These are phyloP conservation scores for Catonia carolina DNA, from an alignment of 2,888 invertebrate species.

Conservation along the genomic window DNA sequence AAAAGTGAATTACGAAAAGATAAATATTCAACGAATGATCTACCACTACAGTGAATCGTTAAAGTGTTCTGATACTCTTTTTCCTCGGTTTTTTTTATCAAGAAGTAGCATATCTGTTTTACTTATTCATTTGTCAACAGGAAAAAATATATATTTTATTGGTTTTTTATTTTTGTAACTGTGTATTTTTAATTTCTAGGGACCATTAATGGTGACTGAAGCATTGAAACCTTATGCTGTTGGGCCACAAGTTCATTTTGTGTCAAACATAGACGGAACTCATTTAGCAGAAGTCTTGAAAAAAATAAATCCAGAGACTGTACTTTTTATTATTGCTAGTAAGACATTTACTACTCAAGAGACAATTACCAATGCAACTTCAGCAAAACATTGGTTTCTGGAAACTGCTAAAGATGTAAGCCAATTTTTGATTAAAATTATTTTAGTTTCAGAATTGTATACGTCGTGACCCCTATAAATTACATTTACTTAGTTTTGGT, in stretches of 20 bases:
- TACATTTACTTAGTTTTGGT: no score
- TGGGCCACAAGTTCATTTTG: constrained; percentile 87
- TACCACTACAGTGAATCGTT: no score
- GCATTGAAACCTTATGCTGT: constrained; percentile 86
- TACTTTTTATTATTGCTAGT: constrained; percentile 96
- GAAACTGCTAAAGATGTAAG: constrained; percentile 63
- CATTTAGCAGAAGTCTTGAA: constrained; percentile 92
- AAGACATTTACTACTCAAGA: constrained; percentile 99
- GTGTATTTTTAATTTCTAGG: constrained; percentile 41
- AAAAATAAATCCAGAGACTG: constrained; percentile 83
- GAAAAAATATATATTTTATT: no score
- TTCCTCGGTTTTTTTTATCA: no score
- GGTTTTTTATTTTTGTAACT: no score
- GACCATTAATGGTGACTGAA: constrained; percentile 98
- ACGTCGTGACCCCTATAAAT: no score
- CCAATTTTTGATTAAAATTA: background rate
- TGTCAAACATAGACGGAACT: constrained; percentile 98
- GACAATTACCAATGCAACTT: constrained; percentile 97
- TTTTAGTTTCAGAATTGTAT: no score
- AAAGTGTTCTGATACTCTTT: no score
- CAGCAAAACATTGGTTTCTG: constrained; percentile 96
- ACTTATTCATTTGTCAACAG: no score
- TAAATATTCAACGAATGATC: no score
- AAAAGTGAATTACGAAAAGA: no score
- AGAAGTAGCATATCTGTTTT: no score